Evolutionary conservation across 1,140 invertebrate species (phyloP), one percentile per base, ranked within the genome.

Genomic region (Bombus confusus): DNA sequence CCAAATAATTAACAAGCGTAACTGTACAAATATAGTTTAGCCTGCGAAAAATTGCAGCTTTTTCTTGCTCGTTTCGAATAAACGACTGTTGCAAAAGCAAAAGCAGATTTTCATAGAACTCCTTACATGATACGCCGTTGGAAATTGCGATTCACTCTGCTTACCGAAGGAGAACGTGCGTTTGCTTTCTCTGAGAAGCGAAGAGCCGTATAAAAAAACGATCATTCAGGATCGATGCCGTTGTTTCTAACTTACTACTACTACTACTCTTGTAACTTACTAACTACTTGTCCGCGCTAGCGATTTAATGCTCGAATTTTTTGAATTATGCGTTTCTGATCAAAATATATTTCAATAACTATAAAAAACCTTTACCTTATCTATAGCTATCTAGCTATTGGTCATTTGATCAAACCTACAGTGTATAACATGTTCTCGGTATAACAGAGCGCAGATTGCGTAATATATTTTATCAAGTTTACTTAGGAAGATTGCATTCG

Each of bases 131-230:
- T 80, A 47, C 73, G 47, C 15, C 9, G 72, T 1, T 88, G 72
- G 57, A 85, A 87, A 87, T 87, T 80, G 43, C 77, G 77, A 87
- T 68, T 76, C 69, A 76, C 62, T 41, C 73, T 85, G 66, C 18
- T 77, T 77, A 78, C 31, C 86, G 81, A 87, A 85, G 86, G 87
- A 62, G 81, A 88, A 88, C 87, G 87, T 28, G 43, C 66, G 62
- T 75, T 87, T 57, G 66, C 86, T 88, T 87, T 87, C 86, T 80
- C 77, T 31, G 71, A 31, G 57, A 25, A 52, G 81, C 59, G 77
- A 25, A 39, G 59, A 52, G 77, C 71, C 81, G 66, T 22, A 73
- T 41, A 73, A 73, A 80, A 88, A 62, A n/a, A 62, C 8, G 9
- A 73, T 73, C n/a, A 47, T 73, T 47, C 41, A 47, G 28, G n/a